Percentiles rank a stretch among this genome's conserved stretches.
Evolutionary conservation across 2,888 invertebrate genomes (phyloP).

Genomic region (Stegana nigrithorax): DNA sequence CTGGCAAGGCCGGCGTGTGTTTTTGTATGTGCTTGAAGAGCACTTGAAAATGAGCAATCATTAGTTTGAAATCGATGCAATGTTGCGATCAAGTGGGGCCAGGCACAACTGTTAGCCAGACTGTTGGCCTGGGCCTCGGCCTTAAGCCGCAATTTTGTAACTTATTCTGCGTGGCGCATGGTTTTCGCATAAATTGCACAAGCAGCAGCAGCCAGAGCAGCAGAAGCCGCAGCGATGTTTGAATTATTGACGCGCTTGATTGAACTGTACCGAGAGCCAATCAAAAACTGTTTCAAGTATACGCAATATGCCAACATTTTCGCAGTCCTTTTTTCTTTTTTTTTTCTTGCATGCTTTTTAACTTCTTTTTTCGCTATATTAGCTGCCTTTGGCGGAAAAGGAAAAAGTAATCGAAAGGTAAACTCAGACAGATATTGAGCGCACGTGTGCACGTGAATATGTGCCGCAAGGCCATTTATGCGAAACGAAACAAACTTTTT

Average conservation of each 20-base stretch:
- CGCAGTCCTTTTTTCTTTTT: not conserved
- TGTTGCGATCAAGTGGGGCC: no score
- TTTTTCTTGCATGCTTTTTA: not conserved
- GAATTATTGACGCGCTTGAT: conserved; percentile 54
- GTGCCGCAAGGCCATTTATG: not conserved
- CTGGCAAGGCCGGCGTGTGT: no score
- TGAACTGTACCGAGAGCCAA: conserved; percentile 41
- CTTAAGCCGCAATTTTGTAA: not conserved
- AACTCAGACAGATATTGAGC: not conserved
- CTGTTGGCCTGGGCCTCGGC: no score
- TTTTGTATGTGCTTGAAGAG: no score
- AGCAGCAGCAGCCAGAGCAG: not conserved
- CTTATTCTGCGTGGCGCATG: not conserved
- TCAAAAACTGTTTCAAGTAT: conserved; percentile 29
- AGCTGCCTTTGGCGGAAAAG: not conserved
- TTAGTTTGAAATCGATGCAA: no score
- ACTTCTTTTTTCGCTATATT: not conserved
- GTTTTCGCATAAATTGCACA: no score
- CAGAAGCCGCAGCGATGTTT: conserved; percentile 31
- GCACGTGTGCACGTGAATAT: not conserved
- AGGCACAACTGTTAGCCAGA: no score
- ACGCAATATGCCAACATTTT: not conserved
- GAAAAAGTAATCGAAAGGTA: conserved; percentile 1
- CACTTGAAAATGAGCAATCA: not conserved
- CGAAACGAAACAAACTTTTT: conserved; percentile 26